phyloP scores from a whole-genome alignment of 2,797 vertebrate genomes.

The Hylomyscus alleni region DNA sequence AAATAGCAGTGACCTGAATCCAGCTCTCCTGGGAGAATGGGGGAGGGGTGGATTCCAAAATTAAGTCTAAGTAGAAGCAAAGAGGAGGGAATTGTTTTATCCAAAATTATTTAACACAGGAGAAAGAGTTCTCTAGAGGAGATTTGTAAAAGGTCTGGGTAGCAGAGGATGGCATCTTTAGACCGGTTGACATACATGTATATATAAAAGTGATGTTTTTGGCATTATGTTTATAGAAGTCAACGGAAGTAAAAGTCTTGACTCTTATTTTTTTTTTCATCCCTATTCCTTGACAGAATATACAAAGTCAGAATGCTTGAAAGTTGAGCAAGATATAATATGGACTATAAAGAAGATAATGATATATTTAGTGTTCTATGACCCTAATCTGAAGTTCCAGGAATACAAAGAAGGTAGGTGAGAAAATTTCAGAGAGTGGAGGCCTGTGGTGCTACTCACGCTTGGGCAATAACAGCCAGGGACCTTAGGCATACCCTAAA shows the following conservation, averaged over 20 bases:
- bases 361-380: background rate
- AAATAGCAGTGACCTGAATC: constrained; percentile 6
- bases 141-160: background rate
- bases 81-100: constrained; percentile 1
- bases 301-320: background rate
- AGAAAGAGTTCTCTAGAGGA: background rate
- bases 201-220: background rate
- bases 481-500: background rate
- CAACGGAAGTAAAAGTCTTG: constrained; percentile 16
- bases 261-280: background rate
- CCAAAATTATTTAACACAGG: background rate
- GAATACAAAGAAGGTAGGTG: background rate
- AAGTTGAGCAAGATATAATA: background rate
- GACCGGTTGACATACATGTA: background rate
- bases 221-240: background rate
- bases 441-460: background rate
- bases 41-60: background rate
- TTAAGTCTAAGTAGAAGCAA: background rate
- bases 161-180: background rate
- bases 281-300: background rate
- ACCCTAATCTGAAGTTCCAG: background rate
- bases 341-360: background rate
- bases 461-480: background rate
- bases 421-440: background rate
- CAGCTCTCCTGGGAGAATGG: background rate